phyloP scores from a whole-genome alignment of 2,888 invertebrate species.

The Ochropleura plecta region DNA sequence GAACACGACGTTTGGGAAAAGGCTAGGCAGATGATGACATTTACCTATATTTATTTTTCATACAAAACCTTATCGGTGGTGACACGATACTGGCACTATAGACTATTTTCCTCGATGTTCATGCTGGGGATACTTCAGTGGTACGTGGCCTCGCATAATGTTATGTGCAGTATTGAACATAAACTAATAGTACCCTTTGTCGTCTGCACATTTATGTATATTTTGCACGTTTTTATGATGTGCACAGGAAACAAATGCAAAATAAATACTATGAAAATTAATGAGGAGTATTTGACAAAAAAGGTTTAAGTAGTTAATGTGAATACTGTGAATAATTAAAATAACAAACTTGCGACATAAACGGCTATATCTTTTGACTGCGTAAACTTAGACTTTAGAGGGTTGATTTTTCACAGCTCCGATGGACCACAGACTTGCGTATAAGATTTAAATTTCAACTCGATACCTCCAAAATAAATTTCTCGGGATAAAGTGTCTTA shows the following conservation, averaged over 20 bases:
- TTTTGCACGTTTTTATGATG: conserved; percentile 3
- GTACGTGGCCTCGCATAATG: conserved; percentile 37
- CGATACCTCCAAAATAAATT: too few species aligned
- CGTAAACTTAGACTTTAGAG: too few species aligned
- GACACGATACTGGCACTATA: neutral
- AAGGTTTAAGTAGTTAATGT: neutral
- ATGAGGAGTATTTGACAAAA: neutral
- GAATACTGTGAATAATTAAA: neutral
- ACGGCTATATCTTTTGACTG: too few species aligned
- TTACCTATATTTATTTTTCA: neutral
- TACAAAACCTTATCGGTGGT: neutral
- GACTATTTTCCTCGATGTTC: neutral
- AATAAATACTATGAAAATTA: neutral
- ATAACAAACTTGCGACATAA: too few species aligned
- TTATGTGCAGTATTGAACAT: conserved; percentile 11
- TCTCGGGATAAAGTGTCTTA: too few species aligned
- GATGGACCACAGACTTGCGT: too few species aligned
- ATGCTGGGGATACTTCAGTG: neutral
- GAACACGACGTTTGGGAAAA: too few species aligned
- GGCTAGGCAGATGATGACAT: too few species aligned
- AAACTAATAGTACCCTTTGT: conserved; percentile 25
- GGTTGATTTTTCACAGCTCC: too few species aligned
- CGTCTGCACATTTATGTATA: conserved; percentile 7
- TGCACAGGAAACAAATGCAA: conserved; percentile 18
- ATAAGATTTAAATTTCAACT: too few species aligned